These are phyloP conservation scores for Argynnis bischoffii DNA, from an alignment of 2,888 invertebrate species.

Conservation along the genomic window DNA sequence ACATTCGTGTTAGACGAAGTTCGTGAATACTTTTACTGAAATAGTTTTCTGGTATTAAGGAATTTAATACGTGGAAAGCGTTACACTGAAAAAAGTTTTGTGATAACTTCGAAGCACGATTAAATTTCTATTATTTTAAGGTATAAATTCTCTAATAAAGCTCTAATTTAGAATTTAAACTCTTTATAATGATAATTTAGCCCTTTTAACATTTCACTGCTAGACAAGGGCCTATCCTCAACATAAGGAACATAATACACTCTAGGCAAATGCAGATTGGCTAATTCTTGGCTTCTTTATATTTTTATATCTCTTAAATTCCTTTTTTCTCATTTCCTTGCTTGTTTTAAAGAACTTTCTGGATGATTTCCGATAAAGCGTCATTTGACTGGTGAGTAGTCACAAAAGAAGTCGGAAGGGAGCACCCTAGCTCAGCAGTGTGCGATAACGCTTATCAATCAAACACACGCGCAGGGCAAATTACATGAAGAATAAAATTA, in stretches of 20 bases:
- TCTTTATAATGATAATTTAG: too few relatives aligned
- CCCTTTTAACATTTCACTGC: too few relatives aligned
- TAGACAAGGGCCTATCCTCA: too few relatives aligned
- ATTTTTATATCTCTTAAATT: too few relatives aligned
- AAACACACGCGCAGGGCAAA: conserved; percentile 35
- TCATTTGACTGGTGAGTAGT: not conserved
- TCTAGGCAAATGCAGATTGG: too few relatives aligned
- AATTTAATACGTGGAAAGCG: conserved; percentile 25
- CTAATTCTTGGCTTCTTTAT: too few relatives aligned
- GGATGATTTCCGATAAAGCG: not conserved
- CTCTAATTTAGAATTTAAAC: too few relatives aligned
- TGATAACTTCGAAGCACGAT: not conserved
- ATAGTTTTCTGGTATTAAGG: conserved; percentile 38
- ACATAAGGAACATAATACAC: too few relatives aligned
- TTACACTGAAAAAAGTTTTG: not conserved
- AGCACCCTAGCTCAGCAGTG: conserved; percentile 19
- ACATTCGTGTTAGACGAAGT: conserved; percentile 60
- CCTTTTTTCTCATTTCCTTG: too few relatives aligned
- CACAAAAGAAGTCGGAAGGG: not conserved
- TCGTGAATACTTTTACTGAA: conserved; percentile 59
- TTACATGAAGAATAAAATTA: conserved; percentile 4
- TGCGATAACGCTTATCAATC: conserved; percentile 41
- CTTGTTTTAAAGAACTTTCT: too few relatives aligned
- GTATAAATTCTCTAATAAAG: too few relatives aligned
- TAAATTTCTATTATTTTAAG: not conserved